These are phyloP conservation scores for Meiosimyza platycephala DNA, from an alignment of 2,888 invertebrate species.

Conservation along the genomic window DNA sequence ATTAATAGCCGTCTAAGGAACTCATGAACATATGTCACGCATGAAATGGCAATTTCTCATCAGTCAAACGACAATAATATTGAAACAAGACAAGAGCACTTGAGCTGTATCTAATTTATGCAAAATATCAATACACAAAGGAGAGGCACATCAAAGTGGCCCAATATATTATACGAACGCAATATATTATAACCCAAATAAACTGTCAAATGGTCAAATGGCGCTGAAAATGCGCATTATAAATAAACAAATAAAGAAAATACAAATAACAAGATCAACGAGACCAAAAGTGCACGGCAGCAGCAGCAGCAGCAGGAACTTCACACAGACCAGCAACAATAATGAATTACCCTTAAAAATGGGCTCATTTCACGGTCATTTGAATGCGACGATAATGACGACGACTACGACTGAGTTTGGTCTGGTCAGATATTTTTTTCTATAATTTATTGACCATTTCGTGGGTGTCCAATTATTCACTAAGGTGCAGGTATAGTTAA, in stretches of 20 bases:
- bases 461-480: slow-evolving; percentile 53
- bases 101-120: too few relatives aligned
- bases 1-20: too few relatives aligned
- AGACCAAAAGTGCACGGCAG: neutral
- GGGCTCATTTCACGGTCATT: slow-evolving; percentile 59
- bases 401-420: slow-evolving; percentile 20
- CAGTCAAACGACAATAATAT: too few relatives aligned
- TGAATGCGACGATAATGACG: slow-evolving; percentile 47
- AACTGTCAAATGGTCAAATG: slow-evolving; percentile 37
- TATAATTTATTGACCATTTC: slow-evolving; percentile 55
- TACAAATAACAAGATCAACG: slow-evolving; percentile 28
- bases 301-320: neutral
- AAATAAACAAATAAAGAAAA: slow-evolving; percentile 44
- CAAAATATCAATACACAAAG: too few relatives aligned
- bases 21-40: too few relatives aligned
- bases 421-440: slow-evolving; percentile 34
- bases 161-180: slow-evolving; percentile 4
- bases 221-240: slow-evolving; percentile 15
- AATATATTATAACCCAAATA: slow-evolving; percentile 37
- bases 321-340: neutral
- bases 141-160: too few relatives aligned
- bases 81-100: too few relatives aligned
- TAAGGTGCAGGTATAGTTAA: neutral
- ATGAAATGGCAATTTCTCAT: too few relatives aligned
- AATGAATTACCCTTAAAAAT: slow-evolving; percentile 42